phyloP scores from a whole-genome alignment of 2,113 vertebrate genomes.

The Nipponia nippon region DNA sequence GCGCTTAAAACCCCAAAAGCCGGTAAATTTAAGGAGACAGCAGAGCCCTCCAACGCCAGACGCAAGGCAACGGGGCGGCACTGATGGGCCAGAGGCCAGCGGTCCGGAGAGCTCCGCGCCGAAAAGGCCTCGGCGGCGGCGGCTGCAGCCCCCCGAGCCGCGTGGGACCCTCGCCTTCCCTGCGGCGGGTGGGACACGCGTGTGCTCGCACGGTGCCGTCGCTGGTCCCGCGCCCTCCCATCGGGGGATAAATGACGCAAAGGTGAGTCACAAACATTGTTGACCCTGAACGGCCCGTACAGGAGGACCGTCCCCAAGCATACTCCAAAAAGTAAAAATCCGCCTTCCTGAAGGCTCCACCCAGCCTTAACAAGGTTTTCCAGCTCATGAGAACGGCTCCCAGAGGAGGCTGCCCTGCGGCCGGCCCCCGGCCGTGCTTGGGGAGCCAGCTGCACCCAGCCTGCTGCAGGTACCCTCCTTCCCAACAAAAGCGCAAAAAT shows the following conservation, averaged over 20 bases:
- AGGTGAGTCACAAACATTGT: not conserved
- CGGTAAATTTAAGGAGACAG: accelerated
- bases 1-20: accelerated
- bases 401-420: accelerated
- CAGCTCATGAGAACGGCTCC: not conserved
- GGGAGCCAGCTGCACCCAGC: not conserved
- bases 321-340: not conserved
- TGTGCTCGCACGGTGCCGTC: too few relatives aligned
- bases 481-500: accelerated
- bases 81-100: too few relatives aligned
- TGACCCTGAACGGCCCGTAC: not conserved
- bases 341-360: not conserved
- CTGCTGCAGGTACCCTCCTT: accelerated
- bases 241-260: not conserved
- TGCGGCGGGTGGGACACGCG: too few relatives aligned
- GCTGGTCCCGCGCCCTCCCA: not conserved
- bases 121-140: not conserved
- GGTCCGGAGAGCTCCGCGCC: too few relatives aligned
- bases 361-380: not conserved
- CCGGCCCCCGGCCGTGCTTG: not conserved
- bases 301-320: not conserved
- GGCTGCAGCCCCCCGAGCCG: not conserved
- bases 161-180: too few relatives aligned
- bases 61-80: not conserved
- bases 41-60: not conserved